Percentiles rank a stretch among this genome's conserved stretches.
Evolutionary conservation across 2,797 vertebrate species (phyloP).

Genomic region (Eulemur mongoz): DNA sequence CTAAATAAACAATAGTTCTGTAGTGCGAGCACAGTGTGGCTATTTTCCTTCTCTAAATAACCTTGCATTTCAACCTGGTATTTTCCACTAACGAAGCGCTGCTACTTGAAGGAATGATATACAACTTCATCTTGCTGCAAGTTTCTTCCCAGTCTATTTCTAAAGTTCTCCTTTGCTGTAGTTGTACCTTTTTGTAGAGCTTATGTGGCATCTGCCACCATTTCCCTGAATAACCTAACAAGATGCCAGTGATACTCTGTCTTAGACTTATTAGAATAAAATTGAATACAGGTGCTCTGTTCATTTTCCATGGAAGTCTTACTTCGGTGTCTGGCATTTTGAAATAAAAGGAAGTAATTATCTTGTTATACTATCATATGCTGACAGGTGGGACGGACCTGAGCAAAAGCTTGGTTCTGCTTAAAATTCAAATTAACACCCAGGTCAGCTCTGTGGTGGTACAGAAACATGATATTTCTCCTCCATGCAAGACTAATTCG

Average conservation of each 20-base stretch:
- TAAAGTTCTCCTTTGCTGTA: neutral
- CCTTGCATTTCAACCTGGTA: conserved; percentile 27
- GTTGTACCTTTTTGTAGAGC: neutral
- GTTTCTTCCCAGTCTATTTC: neutral
- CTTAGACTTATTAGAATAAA: conserved; percentile 49
- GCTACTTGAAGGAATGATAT: neutral
- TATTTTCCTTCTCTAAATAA: neutral
- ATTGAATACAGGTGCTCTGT: conserved; percentile 35
- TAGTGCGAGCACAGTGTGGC: neutral
- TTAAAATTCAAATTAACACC: conserved; percentile 63
- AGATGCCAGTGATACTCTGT: fast-evolving
- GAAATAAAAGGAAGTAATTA: conserved; percentile 58
- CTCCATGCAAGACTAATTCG: neutral
- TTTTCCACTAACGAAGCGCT: neutral
- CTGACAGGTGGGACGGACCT: conserved; percentile 49
- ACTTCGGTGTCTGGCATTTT: conserved; percentile 63
- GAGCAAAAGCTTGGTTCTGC: conserved; percentile 39
- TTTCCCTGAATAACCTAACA: neutral
- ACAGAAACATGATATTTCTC: neutral
- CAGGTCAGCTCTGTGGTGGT: neutral
- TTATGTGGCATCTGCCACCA: neutral
- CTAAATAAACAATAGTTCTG: neutral
- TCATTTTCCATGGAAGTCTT: conserved; percentile 51
- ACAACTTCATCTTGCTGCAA: neutral
- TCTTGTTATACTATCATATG: neutral